These are phyloP conservation scores for Hypotaenidia okinawae DNA, from an alignment of 2,797 vertebrate genomes.

Conservation along the genomic window DNA sequence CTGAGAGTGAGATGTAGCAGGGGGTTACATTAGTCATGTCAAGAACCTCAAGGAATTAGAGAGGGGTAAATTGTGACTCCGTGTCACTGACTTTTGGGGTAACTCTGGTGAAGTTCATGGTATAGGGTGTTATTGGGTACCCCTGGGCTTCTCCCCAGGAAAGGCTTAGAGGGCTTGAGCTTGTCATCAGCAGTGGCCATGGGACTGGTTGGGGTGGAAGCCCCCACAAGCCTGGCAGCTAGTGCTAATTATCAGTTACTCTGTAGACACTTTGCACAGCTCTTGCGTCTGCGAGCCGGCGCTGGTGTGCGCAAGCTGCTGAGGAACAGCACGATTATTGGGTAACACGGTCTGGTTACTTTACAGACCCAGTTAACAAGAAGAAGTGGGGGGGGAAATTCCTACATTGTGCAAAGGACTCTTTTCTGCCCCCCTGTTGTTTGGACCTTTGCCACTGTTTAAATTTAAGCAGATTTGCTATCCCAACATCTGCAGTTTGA, in stretches of 20 bases:
- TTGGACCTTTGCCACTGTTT: conserved; percentile 90
- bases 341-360: conserved; percentile 70
- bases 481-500: conserved; percentile 91
- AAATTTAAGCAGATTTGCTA: conserved; percentile 92
- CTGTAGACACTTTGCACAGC: neutral
- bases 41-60: neutral
- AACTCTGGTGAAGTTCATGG: neutral
- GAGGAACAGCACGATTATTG: conserved; percentile 21
- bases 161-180: neutral
- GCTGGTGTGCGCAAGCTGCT: neutral
- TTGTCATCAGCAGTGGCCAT: accelerated
- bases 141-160: neutral
- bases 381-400: conserved; percentile 40
- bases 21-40: neutral
- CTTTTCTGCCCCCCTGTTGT: conserved; percentile 72
- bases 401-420: conserved; percentile 58
- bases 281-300: accelerated
- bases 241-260: neutral
- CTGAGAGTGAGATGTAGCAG: neutral
- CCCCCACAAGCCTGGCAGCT: neutral
- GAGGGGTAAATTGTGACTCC: neutral
- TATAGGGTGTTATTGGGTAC: neutral
- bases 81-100: neutral
- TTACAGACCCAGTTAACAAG: conserved; percentile 69
- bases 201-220: accelerated